These are phyloP conservation scores for Microplitis deprimator DNA, from an alignment of 2,888 invertebrate species.

Conservation along the genomic window DNA sequence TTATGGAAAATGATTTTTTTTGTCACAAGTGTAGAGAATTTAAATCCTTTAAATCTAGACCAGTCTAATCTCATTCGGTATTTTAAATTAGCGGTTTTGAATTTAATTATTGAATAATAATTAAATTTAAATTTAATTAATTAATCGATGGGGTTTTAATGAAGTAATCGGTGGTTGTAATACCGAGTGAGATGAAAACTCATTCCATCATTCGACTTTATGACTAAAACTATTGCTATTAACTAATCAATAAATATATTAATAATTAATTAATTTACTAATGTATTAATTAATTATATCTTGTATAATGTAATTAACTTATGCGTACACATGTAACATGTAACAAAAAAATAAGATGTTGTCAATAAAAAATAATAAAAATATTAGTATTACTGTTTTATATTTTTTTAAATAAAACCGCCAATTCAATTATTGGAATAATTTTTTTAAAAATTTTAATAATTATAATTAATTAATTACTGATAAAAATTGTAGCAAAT, in stretches of 20 bases:
- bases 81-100: background rate
- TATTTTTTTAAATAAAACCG: background rate
- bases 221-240: background rate
- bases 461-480: too few relatives aligned
- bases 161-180: too few relatives aligned
- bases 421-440: too few relatives aligned
- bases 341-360: constrained; percentile 64
- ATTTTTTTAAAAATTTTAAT: too few relatives aligned
- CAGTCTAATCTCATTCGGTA: background rate
- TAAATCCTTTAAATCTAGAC: background rate
- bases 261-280: background rate
- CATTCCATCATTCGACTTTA: constrained; percentile 27
- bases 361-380: constrained; percentile 66
- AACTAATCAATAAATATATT: background rate
- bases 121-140: too few relatives aligned
- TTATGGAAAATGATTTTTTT: background rate
- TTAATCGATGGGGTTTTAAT: too few relatives aligned
- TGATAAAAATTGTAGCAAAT: too few relatives aligned
- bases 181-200: constrained; percentile 28
- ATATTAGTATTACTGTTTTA: background rate
- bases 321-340: constrained; percentile 67
- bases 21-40: background rate
- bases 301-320: constrained; percentile 65
- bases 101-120: too few relatives aligned
- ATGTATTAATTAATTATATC: constrained; percentile 52